These are phyloP conservation scores for Drosophila ironensis DNA, from an alignment of 1,140 invertebrate species.

Conservation along the genomic window DNA sequence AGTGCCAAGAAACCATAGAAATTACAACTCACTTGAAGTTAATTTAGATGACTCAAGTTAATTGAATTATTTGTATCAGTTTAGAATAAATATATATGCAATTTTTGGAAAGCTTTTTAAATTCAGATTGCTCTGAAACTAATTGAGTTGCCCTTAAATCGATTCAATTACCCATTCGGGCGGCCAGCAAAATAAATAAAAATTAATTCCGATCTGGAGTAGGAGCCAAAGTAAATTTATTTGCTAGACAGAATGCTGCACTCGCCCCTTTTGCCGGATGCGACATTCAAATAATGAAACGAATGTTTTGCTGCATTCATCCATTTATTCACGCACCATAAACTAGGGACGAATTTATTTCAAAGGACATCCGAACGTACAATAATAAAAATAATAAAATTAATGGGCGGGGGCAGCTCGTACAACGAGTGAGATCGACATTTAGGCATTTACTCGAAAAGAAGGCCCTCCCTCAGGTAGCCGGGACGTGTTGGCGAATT, in stretches of 20 bases:
- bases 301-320: slow-evolving; percentile 77
- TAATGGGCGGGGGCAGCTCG: slow-evolving; percentile 50
- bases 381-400: slow-evolving; percentile 76
- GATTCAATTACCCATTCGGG: slow-evolving; percentile 5
- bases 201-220: not conserved
- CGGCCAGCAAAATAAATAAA: slow-evolving; percentile 3
- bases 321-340: slow-evolving; percentile 78
- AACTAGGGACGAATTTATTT: slow-evolving; percentile 74
- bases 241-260: slow-evolving; percentile 17
- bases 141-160: not conserved
- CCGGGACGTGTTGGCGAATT: slow-evolving; percentile 18
- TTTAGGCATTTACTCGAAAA: slow-evolving; percentile 12
- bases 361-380: slow-evolving; percentile 60
- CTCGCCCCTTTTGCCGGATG: slow-evolving; percentile 12
- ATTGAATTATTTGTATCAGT: not conserved
- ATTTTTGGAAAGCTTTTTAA: too few relatives aligned
- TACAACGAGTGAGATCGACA: slow-evolving; percentile 27
- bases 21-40: slow-evolving; percentile 12
- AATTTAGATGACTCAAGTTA: not conserved
- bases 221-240: slow-evolving; percentile 21
- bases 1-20: not conserved
- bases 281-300: slow-evolving; percentile 72
- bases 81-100: too few relatives aligned
- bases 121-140: too few relatives aligned
- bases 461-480: slow-evolving; percentile 15